These are phyloP conservation scores for Capitella teleta DNA, from an alignment of 1,140 invertebrate species.

Conservation along the genomic window DNA sequence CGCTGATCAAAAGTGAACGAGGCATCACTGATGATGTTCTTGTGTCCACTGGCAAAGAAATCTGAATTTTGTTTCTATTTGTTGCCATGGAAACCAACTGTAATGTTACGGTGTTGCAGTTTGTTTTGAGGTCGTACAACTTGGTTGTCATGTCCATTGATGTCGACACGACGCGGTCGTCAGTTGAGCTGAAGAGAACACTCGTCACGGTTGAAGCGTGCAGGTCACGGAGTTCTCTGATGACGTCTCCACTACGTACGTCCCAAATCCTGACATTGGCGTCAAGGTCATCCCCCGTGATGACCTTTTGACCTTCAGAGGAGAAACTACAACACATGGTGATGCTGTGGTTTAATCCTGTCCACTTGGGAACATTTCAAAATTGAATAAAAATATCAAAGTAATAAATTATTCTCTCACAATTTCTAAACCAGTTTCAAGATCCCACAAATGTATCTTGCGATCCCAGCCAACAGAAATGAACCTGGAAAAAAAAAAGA, in stretches of 20 bases:
- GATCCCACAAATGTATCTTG: too few relatives aligned
- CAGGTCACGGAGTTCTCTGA: conserved; percentile 19
- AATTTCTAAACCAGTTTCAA: too few relatives aligned
- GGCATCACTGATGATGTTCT: conserved; percentile 30
- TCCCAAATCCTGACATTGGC: conserved; percentile 32
- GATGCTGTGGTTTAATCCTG: conserved; percentile 26
- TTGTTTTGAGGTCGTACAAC: conserved; percentile 32
- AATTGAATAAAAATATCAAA: too few relatives aligned
- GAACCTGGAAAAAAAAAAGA: too few relatives aligned
- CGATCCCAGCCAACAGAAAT: too few relatives aligned
- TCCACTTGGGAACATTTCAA: too few relatives aligned
- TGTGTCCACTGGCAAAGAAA: conserved; percentile 27
- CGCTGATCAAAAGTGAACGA: conserved; percentile 30
- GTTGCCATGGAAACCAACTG: conserved; percentile 17
- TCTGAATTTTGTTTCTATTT: neutral
- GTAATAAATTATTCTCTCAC: too few relatives aligned
- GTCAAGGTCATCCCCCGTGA: conserved; percentile 33
- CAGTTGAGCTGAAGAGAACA: conserved; percentile 26
- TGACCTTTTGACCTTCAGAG: conserved; percentile 24
- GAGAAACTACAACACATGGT: conserved; percentile 34
- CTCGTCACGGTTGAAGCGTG: conserved; percentile 34
- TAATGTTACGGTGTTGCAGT: conserved; percentile 28
- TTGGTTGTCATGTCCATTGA: conserved; percentile 38
- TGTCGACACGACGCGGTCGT: conserved; percentile 36
- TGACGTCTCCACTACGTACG: conserved; percentile 20